Base-by-base conservation (phyloP, 2,888 invertebrate genomes). In the Deilephila porcellus region DNA sequence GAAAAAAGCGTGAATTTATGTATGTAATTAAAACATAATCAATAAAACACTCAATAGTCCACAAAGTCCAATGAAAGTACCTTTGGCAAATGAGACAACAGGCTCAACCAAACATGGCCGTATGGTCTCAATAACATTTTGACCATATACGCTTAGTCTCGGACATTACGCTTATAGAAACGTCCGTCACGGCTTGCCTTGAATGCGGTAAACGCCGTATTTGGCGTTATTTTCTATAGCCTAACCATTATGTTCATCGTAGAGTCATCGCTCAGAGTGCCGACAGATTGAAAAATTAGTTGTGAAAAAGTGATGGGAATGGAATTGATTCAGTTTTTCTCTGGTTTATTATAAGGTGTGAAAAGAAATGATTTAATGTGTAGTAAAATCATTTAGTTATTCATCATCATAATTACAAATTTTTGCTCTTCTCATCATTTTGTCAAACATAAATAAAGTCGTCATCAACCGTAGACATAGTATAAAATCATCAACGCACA, bases 151-250 rank as follows among this genome's bases (percentile, higher is more conserved):
- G 73, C 29, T 25, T 17, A 67, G 25, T n/a, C 59, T 34, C 19
- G 56, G 5, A 25, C 60, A 64, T 45, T 20, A 45, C n/a, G 64
- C 56, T 73, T 32, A 73, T 70, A 73, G 73, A 70, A 73, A 70
- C 60, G 73, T 73, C 70, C 25, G 60, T 73, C 73, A 73, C 45
- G 25, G 32, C 29, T 73, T 60, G 52, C 73, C 70, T 73, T 73
- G 73, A 73, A 73, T 52, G 64, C 34, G 11, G 62, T 71, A 29
- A 19, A 60, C 37, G 14, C 62, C 60, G 19, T 71, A 72, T 72
- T 62, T 62, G 62, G 63, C 32, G 72, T 63, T 62, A 72, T 72
- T 72, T 72, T 53, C 62, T 63, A n/a, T 4, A 53, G 11, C 53
- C 53, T 29, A 19, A 70, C 52, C 70, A 29, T 70, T 56, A 63